Evolutionary conservation across 2,888 invertebrate genomes (phyloP), one percentile per base, ranked within the genome.

Genomic region (Hydropsyche betteni): DNA sequence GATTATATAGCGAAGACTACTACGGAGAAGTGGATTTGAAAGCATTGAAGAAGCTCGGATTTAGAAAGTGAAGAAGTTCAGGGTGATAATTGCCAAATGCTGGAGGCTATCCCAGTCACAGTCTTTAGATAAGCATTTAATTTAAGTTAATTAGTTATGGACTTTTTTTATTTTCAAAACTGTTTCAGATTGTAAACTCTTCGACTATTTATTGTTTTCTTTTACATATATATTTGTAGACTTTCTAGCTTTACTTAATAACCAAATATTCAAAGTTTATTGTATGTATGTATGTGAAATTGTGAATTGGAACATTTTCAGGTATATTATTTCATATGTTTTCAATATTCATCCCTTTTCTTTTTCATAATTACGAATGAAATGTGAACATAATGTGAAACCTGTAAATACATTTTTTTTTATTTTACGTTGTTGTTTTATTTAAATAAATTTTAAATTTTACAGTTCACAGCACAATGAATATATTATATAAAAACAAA

Each of bases 11-110:
- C 87, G 94, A 95, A 89, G 95, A 96, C 87, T 96, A 96, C 89
- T 96, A 96, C 85, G 95, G 95, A 81, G 95, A 95, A 83, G 92
- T 95, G 82, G 95, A 96, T 86, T 88, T 96, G 81, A 96, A 96
- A 87, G 92, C 93, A 77, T 87, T 95, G 83, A 93, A 93, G 89
- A 95, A 95, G 85, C 86, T 92, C 86, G 94, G 94, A 83, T 91
- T 90, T 86, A 75, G 71, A 64, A 72, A 68, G 44, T 69, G 55
- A 74, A 69, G 69, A 55, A 24, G 68, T n/a, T 33, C 7, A 8
- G 53, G 69, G 16, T 70, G 51, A 74, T 50, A 33, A 52, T 72
- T 72, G 72, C 72, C 72, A 72, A 72, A 72, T 58, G 44, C 72
- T 69, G 68, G 68, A 69, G 69, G 69, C 74, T 69, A 74, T 58